Base-by-base conservation (phyloP, 2,113 vertebrate genomes). In the Onychorhynchus coronatus region DNA sequence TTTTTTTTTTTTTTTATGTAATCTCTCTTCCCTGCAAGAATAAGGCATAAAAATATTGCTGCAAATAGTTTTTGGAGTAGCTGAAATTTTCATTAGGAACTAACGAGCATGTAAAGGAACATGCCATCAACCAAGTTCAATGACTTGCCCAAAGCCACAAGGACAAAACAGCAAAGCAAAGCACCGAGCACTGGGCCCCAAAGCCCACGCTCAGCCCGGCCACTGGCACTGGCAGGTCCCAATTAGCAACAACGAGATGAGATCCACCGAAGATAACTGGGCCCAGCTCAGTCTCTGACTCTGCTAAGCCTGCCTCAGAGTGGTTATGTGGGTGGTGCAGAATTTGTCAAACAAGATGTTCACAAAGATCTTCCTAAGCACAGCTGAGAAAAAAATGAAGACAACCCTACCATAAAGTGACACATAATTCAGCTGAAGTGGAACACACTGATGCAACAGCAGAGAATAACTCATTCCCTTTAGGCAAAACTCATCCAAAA, bases 271-370 rank as follows among this genome's bases (percentile, higher is more conserved):
- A 95, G 85, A 95, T 78, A 91, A 95, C 77, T 33, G 50, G 28
- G 59, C 61, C 84, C 59, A 44, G 84, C 66, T 61, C 63, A 67
- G 53, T 24, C 58, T 63, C 73, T 85, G 66, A 27, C 85, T 90
- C 93, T 92, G 71, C 53, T 83, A 31, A 80, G 65, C 75, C 92
- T 93, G 88, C 83, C 92, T 92, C 83, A 95, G 84, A 94, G 93
- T 94, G 87, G 91, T 95, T 95, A 77, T 84, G 96, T 94, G 94
- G 89, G 89, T 84, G 94, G 87, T 56, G 68, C n/a, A 94, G 88
- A 88, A 93, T 97, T 97, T 96, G 96, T 96, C 93, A 94, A 94
- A 94, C 78, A 96, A 90, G 91, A 97, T 96, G 91, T 95, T 97
- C 94, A 77, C 78, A 74, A 90, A 86, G 84, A 94, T 94, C 91